phyloP scores from a whole-genome alignment of 1,140 invertebrate genomes.

The Drosophila ercepeae region DNA sequence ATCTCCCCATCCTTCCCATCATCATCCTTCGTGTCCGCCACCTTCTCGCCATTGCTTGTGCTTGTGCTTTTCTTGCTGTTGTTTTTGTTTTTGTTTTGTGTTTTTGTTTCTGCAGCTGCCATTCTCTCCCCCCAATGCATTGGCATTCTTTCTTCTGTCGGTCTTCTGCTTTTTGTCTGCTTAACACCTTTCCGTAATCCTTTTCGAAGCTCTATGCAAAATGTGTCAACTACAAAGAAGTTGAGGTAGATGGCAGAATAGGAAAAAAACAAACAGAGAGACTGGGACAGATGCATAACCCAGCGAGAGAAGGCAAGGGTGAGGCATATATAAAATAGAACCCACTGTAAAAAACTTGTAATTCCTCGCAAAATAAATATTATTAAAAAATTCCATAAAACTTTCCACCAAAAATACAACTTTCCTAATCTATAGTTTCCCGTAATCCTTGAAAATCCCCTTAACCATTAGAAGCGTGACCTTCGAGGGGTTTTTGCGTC shows the following conservation, averaged over 20 bases:
- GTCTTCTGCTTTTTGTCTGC: conserved; percentile 8
- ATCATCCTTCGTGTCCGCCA: not conserved
- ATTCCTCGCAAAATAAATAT: too few relatives aligned
- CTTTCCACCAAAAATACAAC: not conserved
- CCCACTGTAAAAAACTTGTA: not conserved
- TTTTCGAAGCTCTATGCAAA: conserved; percentile 18
- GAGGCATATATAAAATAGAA: not conserved
- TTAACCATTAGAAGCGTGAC: not conserved
- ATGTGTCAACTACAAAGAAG: conserved; percentile 21
- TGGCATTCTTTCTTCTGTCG: not conserved
- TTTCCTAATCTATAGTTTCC: not conserved
- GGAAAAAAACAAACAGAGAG: conserved; percentile 13
- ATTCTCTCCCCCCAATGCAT: conserved; percentile 2
- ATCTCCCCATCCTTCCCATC: conserved; percentile 5
- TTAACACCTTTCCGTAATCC: conserved; percentile 38
- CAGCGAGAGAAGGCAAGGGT: not conserved
- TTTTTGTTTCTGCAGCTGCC: conserved; percentile 69
- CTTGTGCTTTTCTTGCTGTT: too few relatives aligned
- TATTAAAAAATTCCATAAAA: too few relatives aligned
- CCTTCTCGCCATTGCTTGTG: conserved; percentile 33
- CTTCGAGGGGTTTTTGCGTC: conserved; percentile 13
- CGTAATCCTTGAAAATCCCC: conserved; percentile 10
- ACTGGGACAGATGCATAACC: not conserved
- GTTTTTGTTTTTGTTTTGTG: too few relatives aligned
- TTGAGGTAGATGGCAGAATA: not conserved